A percentile compares a stretch with the other conserved stretches of the same genome.
Evolutionary conservation across 2,113 vertebrate species (phyloP).

Genomic region (Pungitius pungitius): DNA sequence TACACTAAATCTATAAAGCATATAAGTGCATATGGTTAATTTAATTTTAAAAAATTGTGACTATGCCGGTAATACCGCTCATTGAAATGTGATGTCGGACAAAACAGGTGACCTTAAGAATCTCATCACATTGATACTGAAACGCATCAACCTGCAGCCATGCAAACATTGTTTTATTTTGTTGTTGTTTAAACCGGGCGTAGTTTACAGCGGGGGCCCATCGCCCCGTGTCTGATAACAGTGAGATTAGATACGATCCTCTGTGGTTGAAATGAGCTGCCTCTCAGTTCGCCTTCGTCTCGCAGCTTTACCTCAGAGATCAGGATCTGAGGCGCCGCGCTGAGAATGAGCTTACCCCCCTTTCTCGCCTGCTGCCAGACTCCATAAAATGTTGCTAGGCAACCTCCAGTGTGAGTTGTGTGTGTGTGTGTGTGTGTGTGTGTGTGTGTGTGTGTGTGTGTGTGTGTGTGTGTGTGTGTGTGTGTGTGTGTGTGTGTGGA

Average conservation of each 20-base stretch:
- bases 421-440: neutral
- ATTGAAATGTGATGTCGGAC: no score
- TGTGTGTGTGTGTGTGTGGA: constrained; percentile 24
- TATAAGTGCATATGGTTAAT: neutral
- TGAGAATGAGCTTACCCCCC: constrained; percentile 54
- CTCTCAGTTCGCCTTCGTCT: neutral
- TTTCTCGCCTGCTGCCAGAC: constrained; percentile 63
- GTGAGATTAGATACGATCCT: neutral
- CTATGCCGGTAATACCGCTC: neutral
- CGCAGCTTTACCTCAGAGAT: constrained; percentile 49
- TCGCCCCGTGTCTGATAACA: neutral
- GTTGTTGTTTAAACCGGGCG: neutral
- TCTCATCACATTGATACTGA: neutral
- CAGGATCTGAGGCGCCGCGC: constrained; percentile 25
- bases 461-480: constrained; percentile 18
- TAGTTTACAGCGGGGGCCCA: neutral
- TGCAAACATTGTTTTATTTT: no score
- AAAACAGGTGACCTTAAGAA: neutral
- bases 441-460: constrained; percentile 29
- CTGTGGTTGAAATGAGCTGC: neutral
- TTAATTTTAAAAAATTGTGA: neutral
- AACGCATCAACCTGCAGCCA: neutral
- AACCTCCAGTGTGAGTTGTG: constrained; percentile 52
- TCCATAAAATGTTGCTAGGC: constrained; percentile 78
- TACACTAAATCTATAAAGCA: neutral